Evolutionary conservation across 2,888 invertebrate genomes (phyloP).

Genomic region (Coenonympha glycerion): DNA sequence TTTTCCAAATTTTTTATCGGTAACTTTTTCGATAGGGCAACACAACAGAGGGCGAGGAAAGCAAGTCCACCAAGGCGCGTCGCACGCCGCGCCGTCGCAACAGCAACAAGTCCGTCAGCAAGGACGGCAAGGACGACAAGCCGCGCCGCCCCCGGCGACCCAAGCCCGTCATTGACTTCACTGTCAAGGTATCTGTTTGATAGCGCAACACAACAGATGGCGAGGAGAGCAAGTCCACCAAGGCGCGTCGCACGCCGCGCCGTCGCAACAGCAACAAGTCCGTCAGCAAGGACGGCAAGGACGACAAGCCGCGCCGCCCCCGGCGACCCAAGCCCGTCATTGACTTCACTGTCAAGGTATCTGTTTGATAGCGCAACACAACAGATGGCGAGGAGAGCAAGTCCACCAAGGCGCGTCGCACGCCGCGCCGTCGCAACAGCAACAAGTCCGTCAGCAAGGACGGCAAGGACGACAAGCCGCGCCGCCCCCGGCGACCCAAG

Average conservation of each 20-base stretch:
- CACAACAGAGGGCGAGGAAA: slow-evolving; percentile 60
- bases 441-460: slow-evolving; percentile 56
- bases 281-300: slow-evolving; percentile 43
- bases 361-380: slow-evolving; percentile 57
- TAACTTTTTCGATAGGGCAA: slow-evolving; percentile 58
- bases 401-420: slow-evolving; percentile 47
- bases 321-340: slow-evolving; percentile 61
- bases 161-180: slow-evolving; percentile 73
- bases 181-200: slow-evolving; percentile 60
- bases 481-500: slow-evolving; percentile 52
- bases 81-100: slow-evolving; percentile 55
- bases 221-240: slow-evolving; percentile 52
- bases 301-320: slow-evolving; percentile 47
- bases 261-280: slow-evolving; percentile 63
- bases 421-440: slow-evolving; percentile 57
- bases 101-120: slow-evolving; percentile 56
- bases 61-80: slow-evolving; percentile 48
- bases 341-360: slow-evolving; percentile 77
- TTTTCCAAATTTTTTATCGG: no score
- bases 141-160: slow-evolving; percentile 54
- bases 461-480: slow-evolving; percentile 36
- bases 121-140: slow-evolving; percentile 40
- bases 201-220: slow-evolving; percentile 66
- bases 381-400: slow-evolving; percentile 62
- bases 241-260: slow-evolving; percentile 49